Conservation (phyloP, 2,113 vertebrate genomes). For the Todiramphus chloris region DNA sequence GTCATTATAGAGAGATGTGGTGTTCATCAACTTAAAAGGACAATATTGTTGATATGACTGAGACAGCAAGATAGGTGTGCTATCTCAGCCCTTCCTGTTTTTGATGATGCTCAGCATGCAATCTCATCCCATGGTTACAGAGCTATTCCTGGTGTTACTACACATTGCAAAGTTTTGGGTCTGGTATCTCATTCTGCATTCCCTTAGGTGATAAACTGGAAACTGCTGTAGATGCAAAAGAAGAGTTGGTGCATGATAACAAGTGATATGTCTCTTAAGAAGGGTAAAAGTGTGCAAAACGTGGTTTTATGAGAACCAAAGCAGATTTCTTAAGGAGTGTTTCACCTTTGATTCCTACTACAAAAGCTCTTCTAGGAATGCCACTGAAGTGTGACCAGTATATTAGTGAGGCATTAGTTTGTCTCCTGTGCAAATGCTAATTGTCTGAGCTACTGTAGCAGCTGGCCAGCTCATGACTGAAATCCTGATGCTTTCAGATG, state of each 20-base stretch:
- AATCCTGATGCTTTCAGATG: neutral
- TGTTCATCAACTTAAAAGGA: neutral
- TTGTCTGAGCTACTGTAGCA: neutral
- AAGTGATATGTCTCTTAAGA: neutral
- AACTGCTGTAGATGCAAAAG: neutral
- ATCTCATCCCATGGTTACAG: neutral
- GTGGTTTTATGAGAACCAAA: neutral
- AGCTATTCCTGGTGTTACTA: neutral
- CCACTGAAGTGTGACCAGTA: neutral
- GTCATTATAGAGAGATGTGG: neutral
- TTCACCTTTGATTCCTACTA: neutral
- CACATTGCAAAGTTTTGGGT: neutral
- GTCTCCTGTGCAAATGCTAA: neutral
- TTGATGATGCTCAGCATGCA: neutral
- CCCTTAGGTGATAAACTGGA: neutral
- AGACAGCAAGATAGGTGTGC: neutral
- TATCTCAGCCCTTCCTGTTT: neutral
- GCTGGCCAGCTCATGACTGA: neutral
- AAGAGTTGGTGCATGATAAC: neutral
- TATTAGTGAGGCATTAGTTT: neutral
- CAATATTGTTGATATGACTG: neutral
- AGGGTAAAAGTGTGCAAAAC: neutral
- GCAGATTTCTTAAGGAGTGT: neutral
- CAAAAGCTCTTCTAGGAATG: neutral
- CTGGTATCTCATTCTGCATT: neutral